Evolutionary conservation across 2,797 vertebrate genomes (phyloP).

Genomic region (Nyctalus aviator): DNA sequence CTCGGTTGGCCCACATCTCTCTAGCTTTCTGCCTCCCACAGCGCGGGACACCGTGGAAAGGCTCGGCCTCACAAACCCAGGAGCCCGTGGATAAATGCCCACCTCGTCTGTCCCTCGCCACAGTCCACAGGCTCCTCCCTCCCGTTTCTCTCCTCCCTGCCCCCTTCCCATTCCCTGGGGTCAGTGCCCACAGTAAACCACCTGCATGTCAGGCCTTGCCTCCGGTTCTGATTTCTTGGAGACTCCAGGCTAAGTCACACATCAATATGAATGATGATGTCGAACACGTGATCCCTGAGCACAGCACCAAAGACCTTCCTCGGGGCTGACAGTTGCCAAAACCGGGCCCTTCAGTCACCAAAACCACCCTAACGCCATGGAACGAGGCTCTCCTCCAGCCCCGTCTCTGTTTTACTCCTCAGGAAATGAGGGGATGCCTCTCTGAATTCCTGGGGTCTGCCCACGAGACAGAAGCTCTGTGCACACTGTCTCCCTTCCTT

Average conservation of each 20-base stretch:
- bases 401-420: neutral
- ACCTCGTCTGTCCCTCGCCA: neutral
- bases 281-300: neutral
- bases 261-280: neutral
- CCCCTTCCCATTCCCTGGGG: neutral
- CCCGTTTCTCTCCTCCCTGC: neutral
- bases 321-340: neutral
- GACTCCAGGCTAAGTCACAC: neutral
- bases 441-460: neutral
- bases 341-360: neutral
- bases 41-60: neutral
- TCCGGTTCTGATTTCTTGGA: neutral
- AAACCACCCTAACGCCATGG: neutral
- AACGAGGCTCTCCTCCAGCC: neutral
- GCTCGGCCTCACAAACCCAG: no score
- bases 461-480: neutral
- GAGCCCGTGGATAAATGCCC: neutral
- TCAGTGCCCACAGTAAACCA: constrained; percentile 35
- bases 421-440: neutral
- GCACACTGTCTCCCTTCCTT: neutral
- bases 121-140: neutral
- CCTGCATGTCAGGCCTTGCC: neutral
- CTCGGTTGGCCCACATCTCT: neutral
- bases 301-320: constrained; percentile 1
- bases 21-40: neutral